Evolutionary conservation across 2,888 invertebrate genomes (phyloP).

Genomic region (Lepidocyrtoides sp.): DNA sequence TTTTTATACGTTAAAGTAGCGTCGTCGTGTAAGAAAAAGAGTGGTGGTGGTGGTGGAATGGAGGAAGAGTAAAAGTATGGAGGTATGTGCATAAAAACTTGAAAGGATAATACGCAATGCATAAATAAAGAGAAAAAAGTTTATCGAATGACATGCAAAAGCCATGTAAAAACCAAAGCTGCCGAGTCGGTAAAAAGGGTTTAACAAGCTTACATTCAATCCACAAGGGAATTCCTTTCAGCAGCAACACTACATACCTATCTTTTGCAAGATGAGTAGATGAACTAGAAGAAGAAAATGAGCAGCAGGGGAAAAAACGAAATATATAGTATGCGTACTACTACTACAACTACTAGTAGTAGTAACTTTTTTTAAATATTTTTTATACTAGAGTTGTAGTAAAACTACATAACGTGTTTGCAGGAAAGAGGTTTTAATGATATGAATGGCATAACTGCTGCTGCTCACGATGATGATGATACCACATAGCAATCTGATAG

Average conservation of each 20-base stretch:
- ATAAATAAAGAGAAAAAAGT: conserved; percentile 47
- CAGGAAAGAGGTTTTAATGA: conserved; percentile 7
- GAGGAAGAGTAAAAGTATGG: conserved; percentile 7
- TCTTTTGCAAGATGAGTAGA: background rate
- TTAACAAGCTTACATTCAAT: conserved; percentile 52
- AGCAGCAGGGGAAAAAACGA: background rate
- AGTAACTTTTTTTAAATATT: too few species aligned
- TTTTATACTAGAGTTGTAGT: too few species aligned
- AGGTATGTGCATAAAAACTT: conserved; percentile 46
- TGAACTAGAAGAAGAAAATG: background rate
- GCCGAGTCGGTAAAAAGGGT: conserved; percentile 57
- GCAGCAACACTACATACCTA: background rate
- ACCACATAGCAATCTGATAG: background rate
- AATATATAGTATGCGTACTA: too few species aligned
- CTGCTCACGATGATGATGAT: background rate
- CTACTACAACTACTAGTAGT: too few species aligned
- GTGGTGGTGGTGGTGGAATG: background rate
- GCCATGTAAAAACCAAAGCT: conserved; percentile 46
- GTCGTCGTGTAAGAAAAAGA: background rate
- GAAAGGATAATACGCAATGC: conserved; percentile 58
- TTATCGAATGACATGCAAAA: conserved; percentile 55
- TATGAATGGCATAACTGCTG: conserved; percentile 43
- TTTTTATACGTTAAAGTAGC: background rate
- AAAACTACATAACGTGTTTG: background rate
- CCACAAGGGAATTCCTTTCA: conserved; percentile 53